Evolutionary conservation across 2,797 vertebrate genomes (phyloP).

Genomic region (Mastacembelus armatus): DNA sequence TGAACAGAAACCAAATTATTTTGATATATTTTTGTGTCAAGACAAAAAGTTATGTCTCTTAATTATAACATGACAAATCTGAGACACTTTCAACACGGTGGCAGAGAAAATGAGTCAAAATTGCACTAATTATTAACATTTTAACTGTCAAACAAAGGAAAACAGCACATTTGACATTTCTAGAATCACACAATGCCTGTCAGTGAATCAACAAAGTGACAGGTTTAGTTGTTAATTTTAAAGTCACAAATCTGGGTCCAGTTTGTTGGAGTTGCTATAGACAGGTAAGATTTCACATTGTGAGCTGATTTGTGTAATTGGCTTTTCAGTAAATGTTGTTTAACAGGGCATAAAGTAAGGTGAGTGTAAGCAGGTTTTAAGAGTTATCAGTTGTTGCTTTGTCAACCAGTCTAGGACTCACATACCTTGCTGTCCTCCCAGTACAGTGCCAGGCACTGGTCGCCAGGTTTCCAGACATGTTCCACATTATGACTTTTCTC

Average conservation of each 20-base stretch:
- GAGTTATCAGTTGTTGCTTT: not conserved
- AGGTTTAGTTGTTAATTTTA: no score
- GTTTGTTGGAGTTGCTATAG: not conserved
- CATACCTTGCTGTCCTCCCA: slow-evolving; percentile 99
- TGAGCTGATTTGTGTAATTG: not conserved
- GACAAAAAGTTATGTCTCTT: not conserved
- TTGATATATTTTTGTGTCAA: slow-evolving; percentile 14
- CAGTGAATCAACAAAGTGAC: not conserved
- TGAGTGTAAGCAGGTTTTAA: not conserved
- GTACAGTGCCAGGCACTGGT: slow-evolving; percentile 96
- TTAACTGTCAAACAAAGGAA: not conserved
- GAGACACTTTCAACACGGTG: not conserved
- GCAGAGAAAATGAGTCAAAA: slow-evolving; percentile 2
- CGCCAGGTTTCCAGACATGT: slow-evolving; percentile 91
- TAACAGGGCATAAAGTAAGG: not conserved
- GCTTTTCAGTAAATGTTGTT: not conserved
- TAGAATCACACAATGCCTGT: not conserved
- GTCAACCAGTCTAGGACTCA: not conserved
- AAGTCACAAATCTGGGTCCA: no score
- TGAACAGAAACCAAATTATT: slow-evolving; percentile 19
- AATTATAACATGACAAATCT: slow-evolving; percentile 18
- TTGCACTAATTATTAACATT: not conserved
- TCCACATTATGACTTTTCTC: slow-evolving; percentile 67
- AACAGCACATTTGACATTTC: slow-evolving; percentile 1
- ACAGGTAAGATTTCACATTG: not conserved